A percentile compares a stretch with the other conserved stretches of the same genome.
Evolutionary conservation across 2,113 vertebrate genomes (phyloP).

Genomic region (Eonycteris spelaea): DNA sequence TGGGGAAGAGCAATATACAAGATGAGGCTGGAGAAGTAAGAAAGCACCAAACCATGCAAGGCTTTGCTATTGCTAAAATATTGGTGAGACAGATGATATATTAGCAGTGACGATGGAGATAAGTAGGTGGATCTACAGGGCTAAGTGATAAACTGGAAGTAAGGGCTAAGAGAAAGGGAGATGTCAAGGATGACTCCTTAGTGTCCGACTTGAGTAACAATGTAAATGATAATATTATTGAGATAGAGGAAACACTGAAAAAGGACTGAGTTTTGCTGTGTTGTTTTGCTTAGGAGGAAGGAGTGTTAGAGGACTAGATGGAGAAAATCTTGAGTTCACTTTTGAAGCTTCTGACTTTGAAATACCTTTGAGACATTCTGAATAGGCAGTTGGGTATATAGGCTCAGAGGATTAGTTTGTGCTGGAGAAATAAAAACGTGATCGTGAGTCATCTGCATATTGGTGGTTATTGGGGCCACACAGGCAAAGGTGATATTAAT

Average conservation of each 20-base stretch:
- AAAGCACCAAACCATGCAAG: not conserved
- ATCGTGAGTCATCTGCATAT: not conserved
- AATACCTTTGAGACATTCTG: not conserved
- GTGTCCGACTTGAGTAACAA: not conserved
- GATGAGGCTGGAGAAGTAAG: not conserved
- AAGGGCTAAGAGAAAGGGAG: not conserved
- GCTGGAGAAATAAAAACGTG: not conserved
- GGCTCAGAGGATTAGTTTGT: not conserved
- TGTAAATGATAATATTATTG: not conserved
- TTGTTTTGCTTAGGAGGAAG: not conserved
- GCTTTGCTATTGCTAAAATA: not conserved
- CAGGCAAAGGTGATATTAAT: not conserved
- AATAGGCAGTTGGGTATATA: not conserved
- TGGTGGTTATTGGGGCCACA: not conserved
- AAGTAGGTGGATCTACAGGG: not conserved
- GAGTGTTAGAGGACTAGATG: not conserved
- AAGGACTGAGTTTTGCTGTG: not conserved
- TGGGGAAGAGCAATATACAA: not conserved
- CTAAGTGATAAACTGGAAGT: not conserved
- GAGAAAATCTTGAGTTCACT: not conserved
- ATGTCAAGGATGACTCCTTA: not conserved
- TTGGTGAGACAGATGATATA: not conserved
- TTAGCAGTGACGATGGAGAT: not conserved
- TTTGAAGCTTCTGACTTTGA: not conserved
- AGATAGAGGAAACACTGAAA: not conserved